Conservation (phyloP, 2,113 vertebrate genomes). For the Psittacula cyanocephala region DNA sequence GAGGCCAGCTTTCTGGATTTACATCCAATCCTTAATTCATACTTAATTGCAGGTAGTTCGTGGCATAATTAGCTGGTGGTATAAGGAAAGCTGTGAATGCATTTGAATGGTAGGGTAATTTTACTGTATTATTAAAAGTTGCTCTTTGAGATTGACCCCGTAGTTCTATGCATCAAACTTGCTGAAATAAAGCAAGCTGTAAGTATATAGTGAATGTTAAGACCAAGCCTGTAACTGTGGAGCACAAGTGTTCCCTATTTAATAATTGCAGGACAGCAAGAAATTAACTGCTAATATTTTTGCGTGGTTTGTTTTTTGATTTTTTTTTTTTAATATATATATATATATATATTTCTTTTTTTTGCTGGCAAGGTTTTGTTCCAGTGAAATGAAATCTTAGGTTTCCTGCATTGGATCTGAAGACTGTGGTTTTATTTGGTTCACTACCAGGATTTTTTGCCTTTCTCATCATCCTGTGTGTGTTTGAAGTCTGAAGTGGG, state of each 20-base stretch:
- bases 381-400: slow-evolving; percentile 25
- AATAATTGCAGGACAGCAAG: slow-evolving; percentile 20
- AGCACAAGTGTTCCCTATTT: not conserved
- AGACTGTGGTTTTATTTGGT: not conserved
- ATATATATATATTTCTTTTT: not conserved
- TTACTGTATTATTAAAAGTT: not conserved
- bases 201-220: not conserved
- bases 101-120: not conserved
- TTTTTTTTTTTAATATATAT: not conserved
- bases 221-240: not conserved
- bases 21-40: not conserved
- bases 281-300: not conserved
- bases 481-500: not conserved
- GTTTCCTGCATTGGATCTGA: not conserved
- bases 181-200: not conserved
- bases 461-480: not conserved
- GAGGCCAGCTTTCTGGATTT: not conserved
- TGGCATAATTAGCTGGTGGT: not conserved
- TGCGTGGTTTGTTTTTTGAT: not conserved
- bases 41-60: not conserved
- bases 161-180: not conserved
- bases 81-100: not conserved
- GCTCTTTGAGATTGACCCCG: not conserved
- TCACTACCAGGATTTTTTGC: not conserved
- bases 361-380: not conserved